A percentile compares a stretch with the other conserved stretches of the same genome.
phyloP scores from a whole-genome alignment of 1,140 invertebrate species.

The Leptopilina boulardi region DNA sequence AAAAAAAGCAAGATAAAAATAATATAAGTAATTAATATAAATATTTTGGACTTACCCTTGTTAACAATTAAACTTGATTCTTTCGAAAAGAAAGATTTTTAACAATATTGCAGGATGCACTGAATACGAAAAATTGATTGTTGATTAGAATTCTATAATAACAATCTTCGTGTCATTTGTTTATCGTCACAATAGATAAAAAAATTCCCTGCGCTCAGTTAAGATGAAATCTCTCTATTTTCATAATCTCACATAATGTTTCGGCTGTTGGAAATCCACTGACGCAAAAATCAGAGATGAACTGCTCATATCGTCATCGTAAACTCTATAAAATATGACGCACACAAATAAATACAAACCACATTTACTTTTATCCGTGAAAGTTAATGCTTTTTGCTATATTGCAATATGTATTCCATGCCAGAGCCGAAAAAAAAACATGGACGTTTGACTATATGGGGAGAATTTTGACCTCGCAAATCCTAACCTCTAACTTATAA shows the following conservation, averaged over 20 bases:
- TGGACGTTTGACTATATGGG: neutral
- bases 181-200: conserved; percentile 1
- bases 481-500: neutral
- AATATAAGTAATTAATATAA: too few relatives aligned
- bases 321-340: conserved; percentile 2
- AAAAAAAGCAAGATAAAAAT: too few relatives aligned
- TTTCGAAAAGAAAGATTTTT: neutral
- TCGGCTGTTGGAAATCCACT: neutral
- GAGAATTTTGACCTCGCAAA: neutral
- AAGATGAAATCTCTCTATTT: conserved; percentile 15
- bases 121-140: neutral
- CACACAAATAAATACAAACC: neutral
- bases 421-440: conserved; percentile 3
- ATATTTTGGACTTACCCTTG: neutral
- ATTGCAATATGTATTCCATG: neutral
- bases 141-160: neutral
- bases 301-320: neutral
- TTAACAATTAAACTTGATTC: neutral
- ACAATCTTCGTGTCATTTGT: neutral
- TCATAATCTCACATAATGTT: neutral
- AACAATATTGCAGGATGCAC: neutral
- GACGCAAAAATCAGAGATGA: neutral
- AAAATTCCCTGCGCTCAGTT: neutral
- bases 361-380: conserved; percentile 15
- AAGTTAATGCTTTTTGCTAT: neutral